These are phyloP conservation scores for Chrysemys picta DNA, from an alignment of 2,113 vertebrate genomes.

Conservation along the genomic window DNA sequence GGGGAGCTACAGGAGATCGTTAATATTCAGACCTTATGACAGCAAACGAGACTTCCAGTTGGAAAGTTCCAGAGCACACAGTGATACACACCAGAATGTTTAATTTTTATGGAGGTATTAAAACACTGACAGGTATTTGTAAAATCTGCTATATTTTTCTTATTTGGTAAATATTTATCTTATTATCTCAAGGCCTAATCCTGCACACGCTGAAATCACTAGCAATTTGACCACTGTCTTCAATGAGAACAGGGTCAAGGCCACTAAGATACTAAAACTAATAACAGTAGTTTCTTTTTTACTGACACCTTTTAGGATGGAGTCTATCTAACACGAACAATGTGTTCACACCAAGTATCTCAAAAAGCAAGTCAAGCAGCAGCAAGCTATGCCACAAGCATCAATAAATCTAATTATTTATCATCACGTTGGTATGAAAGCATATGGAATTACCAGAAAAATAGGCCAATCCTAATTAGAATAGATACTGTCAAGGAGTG, in stretches of 20 bases:
- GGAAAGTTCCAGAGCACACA: slow-evolving; percentile 12
- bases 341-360: rapidly evolving
- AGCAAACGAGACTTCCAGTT: neutral
- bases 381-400: neutral
- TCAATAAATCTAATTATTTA: neutral
- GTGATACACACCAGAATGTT: slow-evolving; percentile 43
- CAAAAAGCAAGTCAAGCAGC: slow-evolving; percentile 10
- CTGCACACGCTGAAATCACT: neutral
- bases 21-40: slow-evolving; percentile 46
- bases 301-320: neutral
- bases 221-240: neutral
- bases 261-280: neutral
- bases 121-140: neutral
- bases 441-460: neutral
- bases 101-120: neutral
- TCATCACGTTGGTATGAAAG: neutral
- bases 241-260: neutral
- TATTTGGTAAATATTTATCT: neutral
- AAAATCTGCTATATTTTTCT: neutral
- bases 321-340: neutral
- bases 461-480: slow-evolving; percentile 12
- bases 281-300: slow-evolving; percentile 17
- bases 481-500: neutral
- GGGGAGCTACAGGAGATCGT: slow-evolving; percentile 62
- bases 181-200: neutral